phyloP scores from a whole-genome alignment of 2,113 vertebrate species.

The Formicarius rufipectus region DNA sequence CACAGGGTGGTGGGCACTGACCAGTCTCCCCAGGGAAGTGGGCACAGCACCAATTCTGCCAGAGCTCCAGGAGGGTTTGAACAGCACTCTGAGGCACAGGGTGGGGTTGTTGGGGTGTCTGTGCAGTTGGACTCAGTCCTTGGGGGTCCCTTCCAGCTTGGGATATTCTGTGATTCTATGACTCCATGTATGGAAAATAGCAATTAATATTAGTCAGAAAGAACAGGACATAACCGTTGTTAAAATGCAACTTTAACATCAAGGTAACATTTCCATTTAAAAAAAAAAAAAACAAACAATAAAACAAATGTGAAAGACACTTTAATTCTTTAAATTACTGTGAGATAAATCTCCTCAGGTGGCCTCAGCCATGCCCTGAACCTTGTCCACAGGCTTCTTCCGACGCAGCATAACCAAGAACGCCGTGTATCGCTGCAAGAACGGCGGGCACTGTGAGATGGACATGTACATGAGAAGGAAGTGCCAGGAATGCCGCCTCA shows the following conservation, averaged over 20 bases:
- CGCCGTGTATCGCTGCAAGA: conserved; percentile 91
- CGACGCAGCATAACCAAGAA: conserved; percentile 92
- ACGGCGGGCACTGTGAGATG: conserved; percentile 92
- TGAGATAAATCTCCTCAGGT: background rate
- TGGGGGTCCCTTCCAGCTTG: background rate
- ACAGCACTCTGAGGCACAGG: accelerated
- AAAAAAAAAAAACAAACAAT: background rate
- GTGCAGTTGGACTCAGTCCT: background rate
- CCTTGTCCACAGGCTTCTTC: conserved; percentile 83
- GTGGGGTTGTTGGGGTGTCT: background rate
- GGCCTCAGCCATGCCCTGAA: background rate
- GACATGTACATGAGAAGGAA: conserved; percentile 97
- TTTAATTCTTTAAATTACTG: background rate
- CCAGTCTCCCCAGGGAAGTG: background rate
- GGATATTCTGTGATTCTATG: background rate
- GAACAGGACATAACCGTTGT: background rate
- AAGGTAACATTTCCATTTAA: background rate
- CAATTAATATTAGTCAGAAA: background rate
- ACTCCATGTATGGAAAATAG: background rate
- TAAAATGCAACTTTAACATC: background rate
- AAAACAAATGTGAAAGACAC: accelerated
- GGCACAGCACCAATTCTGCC: accelerated
- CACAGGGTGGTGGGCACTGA: background rate
- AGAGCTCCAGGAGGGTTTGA: background rate
- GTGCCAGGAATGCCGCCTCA: conserved; percentile 92